Evolutionary conservation across 2,888 invertebrate species (phyloP), one percentile per base, ranked within the genome.

Genomic region (Hirtodrosophila duncani): DNA sequence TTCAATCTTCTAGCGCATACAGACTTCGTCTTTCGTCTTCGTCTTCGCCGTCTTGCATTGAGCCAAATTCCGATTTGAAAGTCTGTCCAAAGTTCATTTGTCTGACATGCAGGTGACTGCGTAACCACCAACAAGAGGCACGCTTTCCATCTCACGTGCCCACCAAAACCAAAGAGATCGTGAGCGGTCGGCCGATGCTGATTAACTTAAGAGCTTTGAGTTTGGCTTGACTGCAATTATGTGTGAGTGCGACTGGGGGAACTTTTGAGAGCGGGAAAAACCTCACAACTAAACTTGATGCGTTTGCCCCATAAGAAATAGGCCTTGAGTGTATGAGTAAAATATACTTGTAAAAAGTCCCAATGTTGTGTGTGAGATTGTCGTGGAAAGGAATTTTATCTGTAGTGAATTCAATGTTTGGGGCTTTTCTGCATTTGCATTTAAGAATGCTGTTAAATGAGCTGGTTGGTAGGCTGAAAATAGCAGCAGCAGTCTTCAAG

Each of bases 101-200:
- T 38, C 26, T 42, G 56, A 70, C 70, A 48, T 67, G 70, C 36
- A 29, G 10, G 33, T 31, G 41, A 42, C 34, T 53, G 51, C 58
- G 53, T 52, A 31, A 20, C 23, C n/a, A 31, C 11, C 30, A 26
- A 31, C 11, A 29, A 26, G 61, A 37, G 37, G 49, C 57, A 58
- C 46, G 41, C 34, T 37, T 49, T 23, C 2, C n/a, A n/a, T n/a
- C 39, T 72, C 71, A 77, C 72, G 78, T 72, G 71, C 69, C 48
- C 30, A 27, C 6, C 33, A 18, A 20, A 53, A 51, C 49, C 48
- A 30, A 44, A n/a, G n/a, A n/a, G n/a, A n/a, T n/a, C n/a, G n/a
- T n/a, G n/a, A n/a, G n/a, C n/a, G n/a, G 17, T 17, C 7, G 4
- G n/a, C 11, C 30, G 24, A 41, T 21, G 10, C 46, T 17, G 33